phyloP scores from a whole-genome alignment of 2,113 vertebrate genomes.

The Microcebus murinus region DNA sequence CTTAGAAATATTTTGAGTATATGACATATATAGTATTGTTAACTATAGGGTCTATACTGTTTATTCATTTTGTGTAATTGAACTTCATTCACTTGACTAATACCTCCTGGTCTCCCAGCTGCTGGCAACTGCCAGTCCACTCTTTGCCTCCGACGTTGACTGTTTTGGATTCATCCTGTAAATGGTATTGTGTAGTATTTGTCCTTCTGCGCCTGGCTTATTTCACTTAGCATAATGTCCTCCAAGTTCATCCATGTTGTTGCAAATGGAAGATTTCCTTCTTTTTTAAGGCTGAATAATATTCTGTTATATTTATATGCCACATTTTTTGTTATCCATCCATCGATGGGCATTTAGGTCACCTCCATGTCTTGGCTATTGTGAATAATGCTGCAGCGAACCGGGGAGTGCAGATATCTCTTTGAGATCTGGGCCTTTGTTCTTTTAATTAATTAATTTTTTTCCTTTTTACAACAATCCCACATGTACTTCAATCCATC shows the following conservation, averaged over 20 bases:
- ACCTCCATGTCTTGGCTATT: not conserved
- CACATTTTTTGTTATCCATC: not conserved
- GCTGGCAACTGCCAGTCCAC: not conserved
- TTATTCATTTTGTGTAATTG: not conserved
- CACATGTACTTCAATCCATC: not conserved
- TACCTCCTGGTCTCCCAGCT: not conserved
- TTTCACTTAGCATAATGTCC: not conserved
- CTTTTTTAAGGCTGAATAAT: not conserved
- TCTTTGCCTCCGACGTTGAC: not conserved
- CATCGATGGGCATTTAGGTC: not conserved
- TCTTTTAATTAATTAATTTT: not conserved
- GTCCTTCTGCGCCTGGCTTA: not conserved
- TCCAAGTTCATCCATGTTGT: not conserved
- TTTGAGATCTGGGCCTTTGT: not conserved
- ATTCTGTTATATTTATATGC: not conserved
- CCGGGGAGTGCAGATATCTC: too few species aligned
- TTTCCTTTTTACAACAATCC: not conserved
- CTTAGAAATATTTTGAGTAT: not conserved
- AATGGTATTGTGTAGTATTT: not conserved
- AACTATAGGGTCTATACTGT: not conserved
- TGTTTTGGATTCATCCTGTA: not conserved
- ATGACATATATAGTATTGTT: not conserved
- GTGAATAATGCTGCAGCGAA: not conserved
- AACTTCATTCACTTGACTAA: not conserved
- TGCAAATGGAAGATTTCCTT: not conserved